Base-by-base conservation (phyloP, 2,888 invertebrate species). In the Andrena praecox region DNA sequence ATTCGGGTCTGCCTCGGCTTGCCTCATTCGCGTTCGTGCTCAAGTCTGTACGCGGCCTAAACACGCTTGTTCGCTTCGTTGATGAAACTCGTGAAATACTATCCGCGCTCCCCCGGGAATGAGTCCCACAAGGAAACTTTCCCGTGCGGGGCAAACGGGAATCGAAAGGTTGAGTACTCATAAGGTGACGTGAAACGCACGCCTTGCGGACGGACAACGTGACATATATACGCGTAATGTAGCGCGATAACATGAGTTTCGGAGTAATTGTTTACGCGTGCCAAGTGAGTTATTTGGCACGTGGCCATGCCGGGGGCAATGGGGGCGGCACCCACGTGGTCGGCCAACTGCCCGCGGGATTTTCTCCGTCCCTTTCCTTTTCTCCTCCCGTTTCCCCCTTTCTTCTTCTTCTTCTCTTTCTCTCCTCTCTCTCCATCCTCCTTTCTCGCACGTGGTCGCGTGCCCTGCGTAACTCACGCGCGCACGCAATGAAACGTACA, bases 221-320 rank as follows among this genome's bases (percentile, higher is more conserved):
- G 80, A 89, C 82, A 90, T 89, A 86, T 86, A 84, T 80, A 87
- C 85, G 88, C 86, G 90, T 89, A 90, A 91, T 89, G 88, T 88
- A 88, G 90, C 88, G 88, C 87, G 90, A 92, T 91, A 91, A 90
- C 90, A 88, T 87, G 89, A 90, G 89, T 90, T 91, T 89, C 86
- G 84, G 89, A 90, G 90, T 92, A 93, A 93, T 93, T 93, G 92
- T 93, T 93, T 92, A 92, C 92, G 92, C 91, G 92, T 92, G 93
- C 93, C 93, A 93, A 92, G 90, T 90, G 92, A 92, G 91, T 92
- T 91, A 92, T 93, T 93, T 93, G 93, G 93, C 91, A 89, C 89
- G 88, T 87, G 89, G 90, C 93, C 92, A 90, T 64, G 79, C 66
- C 72, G 77, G 72, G 79, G 67, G 73, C 73, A 74, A 78, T 76